Percentiles rank a stretch among this genome's conserved stretches.
phyloP scores from a whole-genome alignment of 2,113 vertebrate genomes.

The Melanotaenia duboulayi region DNA sequence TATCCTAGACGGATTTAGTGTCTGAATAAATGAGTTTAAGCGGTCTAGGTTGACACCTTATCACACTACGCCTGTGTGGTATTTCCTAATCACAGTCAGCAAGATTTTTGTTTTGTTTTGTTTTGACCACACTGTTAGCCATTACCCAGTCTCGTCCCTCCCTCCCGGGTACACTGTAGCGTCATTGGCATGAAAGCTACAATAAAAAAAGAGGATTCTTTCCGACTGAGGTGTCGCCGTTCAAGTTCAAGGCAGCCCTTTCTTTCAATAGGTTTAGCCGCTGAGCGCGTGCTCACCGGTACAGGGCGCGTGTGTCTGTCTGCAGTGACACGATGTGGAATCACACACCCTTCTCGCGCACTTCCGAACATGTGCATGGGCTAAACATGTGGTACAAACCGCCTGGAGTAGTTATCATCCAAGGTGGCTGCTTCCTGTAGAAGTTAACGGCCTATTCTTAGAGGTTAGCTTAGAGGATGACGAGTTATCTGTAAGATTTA shows the following conservation, averaged over 20 bases:
- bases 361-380: slow-evolving; percentile 15
- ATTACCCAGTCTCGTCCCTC: no score
- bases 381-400: not conserved
- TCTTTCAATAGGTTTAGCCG: not conserved
- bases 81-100: not conserved
- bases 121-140: not conserved
- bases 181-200: not conserved
- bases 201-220: slow-evolving; percentile 10
- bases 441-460: not conserved
- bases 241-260: not conserved
- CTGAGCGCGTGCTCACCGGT: not conserved
- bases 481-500: not conserved
- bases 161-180: slow-evolving; percentile 16
- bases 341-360: not conserved
- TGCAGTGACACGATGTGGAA: slow-evolving; percentile 40
- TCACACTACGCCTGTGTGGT: not conserved
- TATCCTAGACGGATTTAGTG: not conserved
- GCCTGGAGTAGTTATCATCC: not conserved
- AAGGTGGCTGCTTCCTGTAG: not conserved
- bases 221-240: slow-evolving; percentile 10
- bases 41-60: not conserved
- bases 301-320: not conserved
- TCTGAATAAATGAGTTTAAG: slow-evolving; percentile 4
- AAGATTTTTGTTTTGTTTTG: no score
- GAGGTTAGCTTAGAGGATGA: not conserved